Evolutionary conservation across 2,797 vertebrate genomes (phyloP).

Genomic region (Tauraco hartlaubi): DNA sequence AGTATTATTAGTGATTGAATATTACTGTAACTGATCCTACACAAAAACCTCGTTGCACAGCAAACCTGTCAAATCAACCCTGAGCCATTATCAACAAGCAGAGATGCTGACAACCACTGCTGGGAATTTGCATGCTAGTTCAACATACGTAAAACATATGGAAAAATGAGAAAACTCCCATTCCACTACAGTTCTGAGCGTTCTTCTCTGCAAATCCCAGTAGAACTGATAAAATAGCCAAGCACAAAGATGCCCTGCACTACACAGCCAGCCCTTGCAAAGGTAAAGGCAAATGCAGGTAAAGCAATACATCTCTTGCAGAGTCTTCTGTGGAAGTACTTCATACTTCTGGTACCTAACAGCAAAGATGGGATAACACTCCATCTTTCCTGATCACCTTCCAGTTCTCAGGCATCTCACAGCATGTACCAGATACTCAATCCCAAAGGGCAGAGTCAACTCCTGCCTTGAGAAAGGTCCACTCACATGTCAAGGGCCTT

Average conservation of each 20-base stretch:
- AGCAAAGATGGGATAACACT: neutral
- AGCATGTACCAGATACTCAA: rapidly evolving
- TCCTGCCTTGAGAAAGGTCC: neutral
- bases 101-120: neutral
- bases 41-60: neutral
- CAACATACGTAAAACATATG: rapidly evolving
- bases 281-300: neutral
- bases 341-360: neutral
- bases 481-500: neutral
- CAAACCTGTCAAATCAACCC: neutral
- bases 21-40: neutral
- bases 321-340: rapidly evolving
- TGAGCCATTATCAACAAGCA: neutral
- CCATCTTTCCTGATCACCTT: neutral
- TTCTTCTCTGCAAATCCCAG: neutral
- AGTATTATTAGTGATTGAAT: neutral
- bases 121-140: neutral
- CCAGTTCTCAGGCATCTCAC: neutral
- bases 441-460: neutral
- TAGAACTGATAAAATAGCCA: neutral
- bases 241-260: neutral
- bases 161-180: neutral
- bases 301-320: neutral
- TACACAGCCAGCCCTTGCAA: neutral
- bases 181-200: neutral